Evolutionary conservation across 2,888 invertebrate species (phyloP), one percentile per base, ranked within the genome.

Genomic region (Troilus luridus): DNA sequence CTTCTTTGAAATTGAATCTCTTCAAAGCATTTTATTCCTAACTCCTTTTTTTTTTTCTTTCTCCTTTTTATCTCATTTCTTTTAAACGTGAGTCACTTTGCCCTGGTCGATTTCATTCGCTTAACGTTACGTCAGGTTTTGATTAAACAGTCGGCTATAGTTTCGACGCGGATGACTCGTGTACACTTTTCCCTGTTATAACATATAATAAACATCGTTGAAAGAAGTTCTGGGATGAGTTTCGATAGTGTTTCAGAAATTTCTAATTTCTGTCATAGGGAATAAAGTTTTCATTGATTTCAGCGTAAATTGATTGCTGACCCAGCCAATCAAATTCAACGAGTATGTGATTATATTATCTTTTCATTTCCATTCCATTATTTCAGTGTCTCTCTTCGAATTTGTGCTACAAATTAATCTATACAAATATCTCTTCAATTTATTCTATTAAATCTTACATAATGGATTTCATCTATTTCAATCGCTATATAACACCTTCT

Each of bases 1-100:
- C 54, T 64, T 64, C 89, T 89, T 89, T 89, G 89, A 89, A 89
- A 89, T 89, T 89, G 89, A 89, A 64, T 64, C 89, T 64, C 64
- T 67, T 89, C 54, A 64, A 89, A 89, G 64, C 54, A 64, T 60
- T 64, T 89, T 89, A n/a, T 89, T 89, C 54, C 62, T 89, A 67
- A 27, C 19, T 67, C 41, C 21, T 41, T 89, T 54, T 64, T 54
- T 64, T 64, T 88, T 58, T 54, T 88, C 11, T 21, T 56, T 8
- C 58, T 88, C 17, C 41, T 60, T 88, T 88, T 88, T 88, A 59
- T 64, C 64, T 88, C 62, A 88, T 88, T 88, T 27, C 24, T 59
- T 88, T 60, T 60, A 88, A 88, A 56, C 56, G 56, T 56, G 56
- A 85, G 85, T 85, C 85, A 85, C 85, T 85, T 85, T 85, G 85